Evolutionary conservation across 2,888 invertebrate species (phyloP).

Genomic region (Pegoplata infirma): DNA sequence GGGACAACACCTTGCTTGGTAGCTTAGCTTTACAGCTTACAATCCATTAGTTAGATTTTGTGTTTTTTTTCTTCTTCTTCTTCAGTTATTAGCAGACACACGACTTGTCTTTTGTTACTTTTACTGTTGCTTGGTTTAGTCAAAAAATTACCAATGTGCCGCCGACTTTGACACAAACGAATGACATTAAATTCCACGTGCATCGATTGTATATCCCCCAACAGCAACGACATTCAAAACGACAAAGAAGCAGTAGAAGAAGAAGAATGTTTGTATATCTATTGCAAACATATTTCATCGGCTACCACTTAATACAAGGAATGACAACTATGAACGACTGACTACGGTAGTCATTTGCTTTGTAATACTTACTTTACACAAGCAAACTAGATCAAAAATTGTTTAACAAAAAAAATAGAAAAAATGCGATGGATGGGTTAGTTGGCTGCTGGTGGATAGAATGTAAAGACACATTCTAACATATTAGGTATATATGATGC

Average conservation of each 20-base stretch:
- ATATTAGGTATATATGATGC: slow-evolving; percentile 4
- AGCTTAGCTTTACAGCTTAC: slow-evolving; percentile 38
- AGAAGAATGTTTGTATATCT: slow-evolving; percentile 55
- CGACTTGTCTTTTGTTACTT: slow-evolving; percentile 42
- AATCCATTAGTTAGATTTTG: slow-evolving; percentile 55
- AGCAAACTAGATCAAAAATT: slow-evolving; percentile 56
- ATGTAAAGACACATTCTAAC: slow-evolving; percentile 33
- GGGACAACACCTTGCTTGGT: slow-evolving; percentile 58
- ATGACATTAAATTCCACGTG: slow-evolving; percentile 64
- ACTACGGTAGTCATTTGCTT: slow-evolving; percentile 43
- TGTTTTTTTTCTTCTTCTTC: no score
- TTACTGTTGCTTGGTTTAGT: neutral
- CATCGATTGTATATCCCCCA: slow-evolving; percentile 52
- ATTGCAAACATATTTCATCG: slow-evolving; percentile 63
- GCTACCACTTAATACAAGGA: slow-evolving; percentile 57
- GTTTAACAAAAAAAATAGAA: slow-evolving; percentile 16
- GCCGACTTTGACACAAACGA: slow-evolving; percentile 60
- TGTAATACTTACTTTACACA: slow-evolving; percentile 33
- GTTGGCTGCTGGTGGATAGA: slow-evolving; percentile 7
- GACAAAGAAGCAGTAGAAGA: slow-evolving; percentile 7
- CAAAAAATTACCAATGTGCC: slow-evolving; percentile 38
- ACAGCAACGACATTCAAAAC: slow-evolving; percentile 14
- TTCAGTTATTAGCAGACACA: slow-evolving; percentile 57
- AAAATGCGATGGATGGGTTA: slow-evolving; percentile 41
- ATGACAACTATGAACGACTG: slow-evolving; percentile 49